A percentile compares a stretch with the other conserved stretches of the same genome.
Conservation (phyloP, 2,797 vertebrate species). For the Pseudotriccus pelzelni region DNA sequence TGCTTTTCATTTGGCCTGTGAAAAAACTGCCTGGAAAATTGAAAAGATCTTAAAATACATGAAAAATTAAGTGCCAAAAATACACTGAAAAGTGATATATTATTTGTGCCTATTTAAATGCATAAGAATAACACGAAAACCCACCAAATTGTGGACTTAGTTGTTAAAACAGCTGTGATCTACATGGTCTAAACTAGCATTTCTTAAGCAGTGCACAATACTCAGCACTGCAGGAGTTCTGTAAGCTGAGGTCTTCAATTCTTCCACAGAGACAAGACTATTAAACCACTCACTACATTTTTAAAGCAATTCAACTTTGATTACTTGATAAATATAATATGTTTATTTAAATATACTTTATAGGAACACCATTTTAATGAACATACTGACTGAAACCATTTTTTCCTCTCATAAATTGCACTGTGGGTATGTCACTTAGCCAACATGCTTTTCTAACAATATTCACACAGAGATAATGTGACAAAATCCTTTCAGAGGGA, state of each 20-base stretch:
- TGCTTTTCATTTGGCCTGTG: neutral
- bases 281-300: neutral
- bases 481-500: neutral
- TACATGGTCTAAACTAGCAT: neutral
- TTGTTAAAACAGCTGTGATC: neutral
- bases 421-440: neutral
- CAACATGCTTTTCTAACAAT: neutral
- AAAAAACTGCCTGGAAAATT: neutral
- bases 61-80: neutral
- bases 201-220: neutral
- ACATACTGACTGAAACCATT: neutral
- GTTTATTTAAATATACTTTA: constrained; percentile 1
- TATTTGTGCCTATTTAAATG: neutral
- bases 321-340: neutral
- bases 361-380: neutral
- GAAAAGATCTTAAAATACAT: neutral
- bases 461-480: neutral
- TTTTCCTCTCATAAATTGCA: neutral
- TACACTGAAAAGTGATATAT: neutral
- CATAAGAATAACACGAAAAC: neutral
- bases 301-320: neutral
- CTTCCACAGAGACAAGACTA: neutral
- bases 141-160: neutral
- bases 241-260: neutral
- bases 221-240: neutral